Conservation (phyloP, 2,888 invertebrate genomes). For the Diarsia brunnea region DNA sequence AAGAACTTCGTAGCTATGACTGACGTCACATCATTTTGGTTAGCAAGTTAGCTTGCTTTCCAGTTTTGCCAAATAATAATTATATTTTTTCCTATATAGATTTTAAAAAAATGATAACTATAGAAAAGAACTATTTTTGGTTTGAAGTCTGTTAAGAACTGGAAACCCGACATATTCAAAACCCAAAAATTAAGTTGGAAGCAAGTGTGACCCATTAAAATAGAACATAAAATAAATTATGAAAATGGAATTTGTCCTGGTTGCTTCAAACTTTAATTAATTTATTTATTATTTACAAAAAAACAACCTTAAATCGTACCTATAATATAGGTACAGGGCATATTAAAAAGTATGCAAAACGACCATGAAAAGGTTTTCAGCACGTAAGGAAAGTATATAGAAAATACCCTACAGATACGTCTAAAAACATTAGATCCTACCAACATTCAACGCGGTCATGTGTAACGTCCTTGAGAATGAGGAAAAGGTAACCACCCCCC, state of each 20-base stretch:
- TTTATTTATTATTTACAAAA: not conserved
- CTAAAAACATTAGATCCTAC: not conserved
- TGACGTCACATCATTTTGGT: not conserved
- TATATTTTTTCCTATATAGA: too few species aligned
- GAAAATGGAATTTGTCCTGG: too few species aligned
- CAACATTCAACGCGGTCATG: not conserved
- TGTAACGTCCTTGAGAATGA: slow-evolving; percentile 23
- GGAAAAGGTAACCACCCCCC: not conserved
- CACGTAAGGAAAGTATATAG: not conserved
- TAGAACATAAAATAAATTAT: too few species aligned
- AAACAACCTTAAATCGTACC: not conserved
- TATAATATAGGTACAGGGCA: too few species aligned
- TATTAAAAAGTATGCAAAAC: not conserved
- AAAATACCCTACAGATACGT: not conserved
- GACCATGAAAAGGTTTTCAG: not conserved
- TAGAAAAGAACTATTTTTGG: too few species aligned
- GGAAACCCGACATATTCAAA: too few species aligned
- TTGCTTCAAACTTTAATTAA: too few species aligned
- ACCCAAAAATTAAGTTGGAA: too few species aligned
- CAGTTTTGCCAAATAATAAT: not conserved
- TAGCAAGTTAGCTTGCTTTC: not conserved
- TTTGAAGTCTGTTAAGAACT: too few species aligned
- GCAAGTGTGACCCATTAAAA: too few species aligned
- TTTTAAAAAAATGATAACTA: too few species aligned
- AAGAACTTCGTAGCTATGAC: not conserved